Evolutionary conservation across 2,888 invertebrate species (phyloP).

Genomic region (Ellobium chinense): DNA sequence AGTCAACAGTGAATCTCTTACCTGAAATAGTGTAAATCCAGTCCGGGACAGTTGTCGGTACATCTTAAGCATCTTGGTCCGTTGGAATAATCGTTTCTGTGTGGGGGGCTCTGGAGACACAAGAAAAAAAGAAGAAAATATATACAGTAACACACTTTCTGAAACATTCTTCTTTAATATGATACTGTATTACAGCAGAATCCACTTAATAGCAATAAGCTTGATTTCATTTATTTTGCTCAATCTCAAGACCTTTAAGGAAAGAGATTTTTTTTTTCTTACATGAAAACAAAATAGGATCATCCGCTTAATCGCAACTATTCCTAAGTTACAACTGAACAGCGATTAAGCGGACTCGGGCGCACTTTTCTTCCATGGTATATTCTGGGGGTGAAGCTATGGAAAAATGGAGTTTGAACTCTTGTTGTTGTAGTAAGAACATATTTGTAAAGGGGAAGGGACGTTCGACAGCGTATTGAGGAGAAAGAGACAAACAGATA

Average conservation of each 20-base stretch:
- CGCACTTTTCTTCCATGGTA: too few species aligned
- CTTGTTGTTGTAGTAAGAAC: neutral
- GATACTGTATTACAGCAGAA: too few species aligned
- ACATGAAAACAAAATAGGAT: neutral
- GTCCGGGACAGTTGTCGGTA: constrained; percentile 68
- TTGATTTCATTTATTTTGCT: too few species aligned
- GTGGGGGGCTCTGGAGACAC: constrained; percentile 1
- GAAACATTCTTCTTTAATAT: too few species aligned
- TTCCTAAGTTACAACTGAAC: too few species aligned
- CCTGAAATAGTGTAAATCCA: constrained; percentile 71
- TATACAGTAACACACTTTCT: neutral
- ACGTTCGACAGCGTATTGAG: neutral
- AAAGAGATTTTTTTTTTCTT: neutral
- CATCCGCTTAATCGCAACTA: too few species aligned
- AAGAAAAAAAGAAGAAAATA: neutral
- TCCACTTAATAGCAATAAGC: too few species aligned
- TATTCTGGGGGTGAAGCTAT: too few species aligned
- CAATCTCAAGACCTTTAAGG: too few species aligned
- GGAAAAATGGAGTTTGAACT: too few species aligned
- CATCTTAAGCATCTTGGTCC: constrained; percentile 67
- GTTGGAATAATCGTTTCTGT: neutral
- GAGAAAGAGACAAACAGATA: neutral
- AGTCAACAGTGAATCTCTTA: too few species aligned
- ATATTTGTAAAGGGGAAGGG: neutral
- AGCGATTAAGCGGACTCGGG: too few species aligned